phyloP scores from a whole-genome alignment of 2,888 invertebrate genomes.

The Esperia sulphurella region DNA sequence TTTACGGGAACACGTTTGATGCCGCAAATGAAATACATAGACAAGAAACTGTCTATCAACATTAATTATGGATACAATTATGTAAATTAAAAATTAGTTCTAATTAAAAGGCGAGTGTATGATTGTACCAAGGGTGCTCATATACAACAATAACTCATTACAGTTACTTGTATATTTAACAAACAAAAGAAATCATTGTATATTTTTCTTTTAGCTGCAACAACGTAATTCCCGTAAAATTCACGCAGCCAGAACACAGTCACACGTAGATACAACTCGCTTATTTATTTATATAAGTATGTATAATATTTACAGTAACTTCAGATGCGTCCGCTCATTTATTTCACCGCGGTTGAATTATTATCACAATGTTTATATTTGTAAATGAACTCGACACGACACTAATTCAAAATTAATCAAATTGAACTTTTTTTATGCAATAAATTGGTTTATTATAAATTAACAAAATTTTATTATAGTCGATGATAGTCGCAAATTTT shows the following conservation, averaged over 20 bases:
- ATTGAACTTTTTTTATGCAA: too few species aligned
- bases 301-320: constrained; percentile 59
- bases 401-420: constrained; percentile 24
- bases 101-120: too few species aligned
- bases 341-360: constrained; percentile 41
- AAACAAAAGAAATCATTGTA: too few species aligned
- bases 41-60: too few species aligned
- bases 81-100: too few species aligned
- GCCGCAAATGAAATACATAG: constrained; percentile 1
- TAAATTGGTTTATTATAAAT: too few species aligned
- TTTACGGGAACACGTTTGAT: constrained; percentile 46
- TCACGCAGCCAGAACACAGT: constrained; percentile 39
- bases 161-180: too few species aligned
- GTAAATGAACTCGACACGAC: background rate
- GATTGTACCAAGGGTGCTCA: too few species aligned
- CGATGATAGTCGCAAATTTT: constrained; percentile 28
- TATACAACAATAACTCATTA: too few species aligned
- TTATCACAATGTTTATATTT: constrained; percentile 38
- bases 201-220: too few species aligned
- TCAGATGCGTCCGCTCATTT: constrained; percentile 38
- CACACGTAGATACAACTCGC: constrained; percentile 52
- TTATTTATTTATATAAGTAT: constrained; percentile 33
- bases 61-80: too few species aligned
- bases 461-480: too few species aligned
- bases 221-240: constrained; percentile 40